A percentile compares a stretch with the other conserved stretches of the same genome.
These are phyloP conservation scores for Cliona cf. orientalis DNA, from an alignment of 37 sponge, comb jelly and placozoan genomes.

Conservation along the genomic window DNA sequence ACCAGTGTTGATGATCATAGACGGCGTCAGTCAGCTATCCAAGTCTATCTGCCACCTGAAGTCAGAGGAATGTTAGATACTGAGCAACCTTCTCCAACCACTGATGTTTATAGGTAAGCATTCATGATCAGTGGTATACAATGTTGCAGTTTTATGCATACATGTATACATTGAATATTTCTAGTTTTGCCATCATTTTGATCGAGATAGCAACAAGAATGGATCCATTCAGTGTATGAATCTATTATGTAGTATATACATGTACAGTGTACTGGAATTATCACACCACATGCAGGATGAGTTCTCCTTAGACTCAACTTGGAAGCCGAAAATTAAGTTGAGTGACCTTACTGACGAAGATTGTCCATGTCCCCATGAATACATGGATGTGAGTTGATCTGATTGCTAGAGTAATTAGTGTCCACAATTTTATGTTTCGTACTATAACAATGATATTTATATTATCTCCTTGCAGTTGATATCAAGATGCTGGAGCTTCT, in stretches of 20 bases:
- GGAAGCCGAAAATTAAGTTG: slow-evolving; percentile 45
- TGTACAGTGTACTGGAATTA: neutral
- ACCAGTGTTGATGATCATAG: too few relatives aligned
- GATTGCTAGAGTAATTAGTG: neutral
- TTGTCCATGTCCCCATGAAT: slow-evolving; percentile 76
- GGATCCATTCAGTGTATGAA: slow-evolving; percentile 77
- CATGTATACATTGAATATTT: neutral
- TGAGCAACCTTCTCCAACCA: slow-evolving; percentile 21
- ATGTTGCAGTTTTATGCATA: slow-evolving; percentile 5
- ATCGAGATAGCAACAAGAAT: slow-evolving; percentile 79
- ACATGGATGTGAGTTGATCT: slow-evolving; percentile 53
- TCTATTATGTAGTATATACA: neutral
- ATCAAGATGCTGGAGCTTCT: slow-evolving; percentile 61
- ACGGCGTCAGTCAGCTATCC: neutral
- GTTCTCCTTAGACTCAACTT: slow-evolving; percentile 17
- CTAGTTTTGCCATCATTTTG: slow-evolving; percentile 76
- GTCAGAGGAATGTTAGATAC: slow-evolving; percentile 1
- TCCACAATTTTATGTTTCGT: neutral
- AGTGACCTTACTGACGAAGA: slow-evolving; percentile 35
- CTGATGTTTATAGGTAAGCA: slow-evolving; percentile 77
- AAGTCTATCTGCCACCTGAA: slow-evolving; percentile 63
- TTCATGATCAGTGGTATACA: neutral
- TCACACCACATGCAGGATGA: slow-evolving; percentile 24
- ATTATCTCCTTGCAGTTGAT: slow-evolving; percentile 55
- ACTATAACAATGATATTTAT: neutral